These are phyloP conservation scores for Laspeyria flexula DNA, from an alignment of 2,888 invertebrate genomes.

Conservation along the genomic window DNA sequence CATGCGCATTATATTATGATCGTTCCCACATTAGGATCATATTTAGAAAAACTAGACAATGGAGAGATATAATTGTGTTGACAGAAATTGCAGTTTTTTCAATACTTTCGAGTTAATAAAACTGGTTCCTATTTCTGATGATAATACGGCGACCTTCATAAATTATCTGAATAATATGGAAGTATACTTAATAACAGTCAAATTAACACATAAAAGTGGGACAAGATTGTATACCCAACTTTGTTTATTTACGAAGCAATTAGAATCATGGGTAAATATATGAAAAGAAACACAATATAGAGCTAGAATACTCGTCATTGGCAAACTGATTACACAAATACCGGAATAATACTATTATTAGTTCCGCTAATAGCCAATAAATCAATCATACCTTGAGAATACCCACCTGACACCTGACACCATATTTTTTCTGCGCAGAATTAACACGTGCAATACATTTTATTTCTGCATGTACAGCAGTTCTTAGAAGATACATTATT, in stretches of 20 bases:
- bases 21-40: too few species aligned
- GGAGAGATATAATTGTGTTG: too few species aligned
- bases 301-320: not conserved
- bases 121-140: too few species aligned
- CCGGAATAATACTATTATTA: not conserved
- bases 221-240: not conserved
- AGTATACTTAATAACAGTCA: not conserved
- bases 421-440: not conserved
- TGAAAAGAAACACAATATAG: too few species aligned
- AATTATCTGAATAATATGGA: too few species aligned
- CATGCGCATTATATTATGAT: too few species aligned
- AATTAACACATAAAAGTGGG: not conserved
- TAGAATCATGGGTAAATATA: not conserved
- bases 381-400: constrained; percentile 6
- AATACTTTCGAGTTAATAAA: too few species aligned
- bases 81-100: too few species aligned
- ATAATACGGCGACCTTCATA: too few species aligned
- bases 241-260: not conserved
- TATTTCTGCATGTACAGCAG: not conserved
- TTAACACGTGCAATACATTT: not conserved
- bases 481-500: not conserved
- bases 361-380: constrained; percentile 1
- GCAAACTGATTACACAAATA: not conserved
- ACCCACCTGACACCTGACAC: not conserved
- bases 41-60: too few species aligned